A percentile compares a stretch with the other conserved stretches of the same genome.
Conservation (phyloP, 2,113 vertebrate species). For the Anguilla japonica region DNA sequence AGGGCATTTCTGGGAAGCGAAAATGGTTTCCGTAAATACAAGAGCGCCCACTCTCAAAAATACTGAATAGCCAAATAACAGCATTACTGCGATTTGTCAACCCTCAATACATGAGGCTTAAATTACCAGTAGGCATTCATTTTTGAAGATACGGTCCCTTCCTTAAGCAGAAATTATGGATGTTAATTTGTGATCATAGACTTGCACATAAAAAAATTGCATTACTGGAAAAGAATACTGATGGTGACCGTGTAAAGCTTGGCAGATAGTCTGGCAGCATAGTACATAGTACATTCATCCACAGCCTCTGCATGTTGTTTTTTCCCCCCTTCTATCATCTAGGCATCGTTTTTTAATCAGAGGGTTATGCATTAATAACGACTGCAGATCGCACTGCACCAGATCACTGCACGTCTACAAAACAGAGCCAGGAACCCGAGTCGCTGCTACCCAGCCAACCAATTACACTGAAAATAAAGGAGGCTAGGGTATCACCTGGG, state of each 20-base stretch:
- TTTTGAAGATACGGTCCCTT: neutral
- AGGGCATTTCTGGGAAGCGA: neutral
- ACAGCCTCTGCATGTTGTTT: neutral
- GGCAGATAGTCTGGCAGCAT: neutral
- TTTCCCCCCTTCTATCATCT: conserved; percentile 18
- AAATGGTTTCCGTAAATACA: neutral
- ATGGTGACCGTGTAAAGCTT: neutral
- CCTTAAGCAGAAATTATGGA: neutral
- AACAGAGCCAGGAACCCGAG: conserved; percentile 62
- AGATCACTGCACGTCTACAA: conserved; percentile 39
- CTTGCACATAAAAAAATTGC: neutral
- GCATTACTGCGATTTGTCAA: neutral
- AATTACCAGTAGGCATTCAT: neutral
- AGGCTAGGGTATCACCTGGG: neutral
- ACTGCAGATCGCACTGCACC: conserved; percentile 45
- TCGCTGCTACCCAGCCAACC: conserved; percentile 36
- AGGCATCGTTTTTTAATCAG: conserved; percentile 57
- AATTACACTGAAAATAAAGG: conserved; percentile 42
- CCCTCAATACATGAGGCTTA: neutral
- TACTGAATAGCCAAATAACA: neutral
- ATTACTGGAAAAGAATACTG: neutral
- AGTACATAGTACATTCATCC: too few relatives aligned
- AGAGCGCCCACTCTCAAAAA: neutral
- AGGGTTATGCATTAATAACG: conserved; percentile 68
- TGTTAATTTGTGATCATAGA: neutral